These are phyloP conservation scores for Baccha elongata DNA, from an alignment of 2,888 invertebrate species.

Conservation along the genomic window DNA sequence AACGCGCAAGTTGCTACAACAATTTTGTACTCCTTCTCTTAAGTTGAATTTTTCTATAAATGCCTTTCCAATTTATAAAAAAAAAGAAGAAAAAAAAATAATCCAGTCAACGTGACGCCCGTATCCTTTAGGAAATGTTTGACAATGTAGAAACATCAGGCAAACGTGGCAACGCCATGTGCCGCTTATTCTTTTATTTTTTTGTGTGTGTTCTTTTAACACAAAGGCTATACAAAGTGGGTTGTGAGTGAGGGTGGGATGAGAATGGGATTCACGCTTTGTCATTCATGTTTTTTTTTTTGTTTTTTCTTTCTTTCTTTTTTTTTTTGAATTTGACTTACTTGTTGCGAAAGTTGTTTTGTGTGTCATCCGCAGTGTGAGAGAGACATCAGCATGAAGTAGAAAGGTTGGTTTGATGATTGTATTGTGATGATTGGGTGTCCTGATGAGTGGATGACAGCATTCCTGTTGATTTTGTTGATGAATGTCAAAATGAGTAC, in stretches of 20 bases:
- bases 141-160: constrained; percentile 20
- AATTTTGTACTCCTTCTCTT: constrained; percentile 14
- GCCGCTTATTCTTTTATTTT: too few species aligned
- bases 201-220: background rate
- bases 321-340: constrained; percentile 52
- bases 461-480: constrained; percentile 28
- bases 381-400: too few species aligned
- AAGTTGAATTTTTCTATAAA: background rate
- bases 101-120: background rate
- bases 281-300: constrained; percentile 45
- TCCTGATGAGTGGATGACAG: constrained; percentile 35
- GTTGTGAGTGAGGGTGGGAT: background rate
- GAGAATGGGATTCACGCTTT: constrained; percentile 22
- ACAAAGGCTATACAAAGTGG: background rate
- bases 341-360: constrained; percentile 62
- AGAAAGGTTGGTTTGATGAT: background rate
- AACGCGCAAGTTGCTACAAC: constrained; percentile 31
- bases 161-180: constrained; percentile 58
- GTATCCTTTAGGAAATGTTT: constrained; percentile 1
- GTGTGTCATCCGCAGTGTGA: background rate
- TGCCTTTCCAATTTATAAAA: background rate
- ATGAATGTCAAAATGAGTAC: constrained; percentile 2
- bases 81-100: background rate
- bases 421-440: constrained; percentile 14
- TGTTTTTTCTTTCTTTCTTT: constrained; percentile 33